phyloP scores from a whole-genome alignment of 1,140 invertebrate species.

The Aplysia californica region DNA sequence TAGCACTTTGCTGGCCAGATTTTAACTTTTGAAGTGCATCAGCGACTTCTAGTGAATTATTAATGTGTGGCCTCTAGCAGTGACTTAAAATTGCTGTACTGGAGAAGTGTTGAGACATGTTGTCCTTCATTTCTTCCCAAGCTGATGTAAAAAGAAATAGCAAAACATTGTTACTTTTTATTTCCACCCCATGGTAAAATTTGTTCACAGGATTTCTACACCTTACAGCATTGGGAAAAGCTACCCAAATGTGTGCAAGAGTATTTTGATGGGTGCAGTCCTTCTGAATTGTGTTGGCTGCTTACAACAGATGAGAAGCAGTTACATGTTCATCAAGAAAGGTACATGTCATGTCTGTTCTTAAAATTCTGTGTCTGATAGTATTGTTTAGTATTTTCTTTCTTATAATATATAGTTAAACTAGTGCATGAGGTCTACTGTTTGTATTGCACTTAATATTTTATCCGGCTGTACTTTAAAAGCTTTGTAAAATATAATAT shows the following conservation, averaged over 20 bases:
- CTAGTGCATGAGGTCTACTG: not conserved
- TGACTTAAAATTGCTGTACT: not conserved
- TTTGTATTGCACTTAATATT: not conserved
- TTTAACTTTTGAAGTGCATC: too few relatives aligned
- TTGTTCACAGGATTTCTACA: slow-evolving; percentile 62
- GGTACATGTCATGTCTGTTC: not conserved
- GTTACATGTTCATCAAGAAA: not conserved
- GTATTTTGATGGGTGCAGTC: slow-evolving; percentile 18
- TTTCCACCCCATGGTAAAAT: too few relatives aligned
- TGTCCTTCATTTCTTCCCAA: not conserved
- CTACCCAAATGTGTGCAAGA: slow-evolving; percentile 49
- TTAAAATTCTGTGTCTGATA: not conserved
- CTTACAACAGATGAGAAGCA: not conserved
- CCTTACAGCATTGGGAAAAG: slow-evolving; percentile 51
- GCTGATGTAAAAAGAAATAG: not conserved
- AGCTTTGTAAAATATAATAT: not conserved
- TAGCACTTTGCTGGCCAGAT: too few relatives aligned
- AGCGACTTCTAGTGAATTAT: not conserved
- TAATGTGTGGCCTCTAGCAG: not conserved
- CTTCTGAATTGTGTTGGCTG: slow-evolving; percentile 20
- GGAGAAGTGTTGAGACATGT: not conserved
- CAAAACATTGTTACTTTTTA: too few relatives aligned
- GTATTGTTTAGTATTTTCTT: not conserved
- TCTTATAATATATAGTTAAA: not conserved
- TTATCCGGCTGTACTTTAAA: not conserved